Evolutionary conservation across 2,888 invertebrate species (phyloP), one percentile per base, ranked within the genome.

Genomic region (Ormyrus nitidulus): DNA sequence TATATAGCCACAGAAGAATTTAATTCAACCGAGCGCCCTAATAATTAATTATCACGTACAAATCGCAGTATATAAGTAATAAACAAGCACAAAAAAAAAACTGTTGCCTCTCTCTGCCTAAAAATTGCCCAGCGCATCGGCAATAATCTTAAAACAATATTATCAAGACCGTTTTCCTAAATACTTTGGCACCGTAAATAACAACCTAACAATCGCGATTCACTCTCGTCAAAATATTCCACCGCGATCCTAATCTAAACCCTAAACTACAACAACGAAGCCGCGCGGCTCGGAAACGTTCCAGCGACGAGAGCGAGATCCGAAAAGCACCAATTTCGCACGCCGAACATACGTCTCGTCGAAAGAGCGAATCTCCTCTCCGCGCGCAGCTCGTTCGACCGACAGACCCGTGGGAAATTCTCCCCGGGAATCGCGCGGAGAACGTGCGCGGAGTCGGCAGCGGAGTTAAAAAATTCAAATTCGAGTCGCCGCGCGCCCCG

Each of bases 181-280:
- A 68, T 13, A 62, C 73, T 78, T 78, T 78, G 68, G 73, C 62
- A 62, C 61, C 61, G 73, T 62, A 68, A 19, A 19, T 19, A 19
- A 19, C 19, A 19, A 19, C 19, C 19, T 19, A 19, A 19, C 19
- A 19, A 19, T 19, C 19, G 19, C 19, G 19, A 1, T 19, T 19
- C 19, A 2, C 19, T 1, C 19, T 1, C 19, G 19, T 19, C 19
- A 1, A 19, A 19, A 19, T 19, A 19, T 19, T 53, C 53, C 13
- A 10, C 7, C n/a, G 10, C 62, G 10, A 46, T 19, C 19, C 54
- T 64, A 58, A 48, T 49, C 44, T 34, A 5, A 44, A 49, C 8
- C 8, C 13, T 13, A 13, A 0, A 13, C 13, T 19, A 1, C 2
- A 19, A 19, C 13, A 58, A 58, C 13, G 58, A 48, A 53, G 19